Evolutionary conservation across 1,140 invertebrate genomes (phyloP), one percentile per base, ranked within the genome.

Genomic region (Delia radicum): DNA sequence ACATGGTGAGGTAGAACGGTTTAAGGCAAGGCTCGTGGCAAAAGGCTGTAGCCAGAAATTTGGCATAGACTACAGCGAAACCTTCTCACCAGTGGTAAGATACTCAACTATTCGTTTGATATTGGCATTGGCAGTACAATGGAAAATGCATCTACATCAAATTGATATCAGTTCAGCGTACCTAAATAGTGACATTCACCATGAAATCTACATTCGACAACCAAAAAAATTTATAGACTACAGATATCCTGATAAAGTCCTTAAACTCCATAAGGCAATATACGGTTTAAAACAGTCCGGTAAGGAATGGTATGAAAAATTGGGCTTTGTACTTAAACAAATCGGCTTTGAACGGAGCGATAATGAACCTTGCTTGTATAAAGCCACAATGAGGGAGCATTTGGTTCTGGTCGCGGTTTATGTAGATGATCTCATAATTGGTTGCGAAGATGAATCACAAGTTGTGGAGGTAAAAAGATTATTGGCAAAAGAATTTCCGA

Each of bases 251-350:
- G 27, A 77, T 15, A 67, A 79, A 79, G 80, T 85, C 12, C 84
- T 80, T 48, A 77, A 63, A 74, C 74, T 83, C 0, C 81, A 80
- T 4, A 80, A 78, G 67, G 82, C 85, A 18, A 69, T 84, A 15
- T 84, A 85, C 75, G 84, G 82, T 13, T 74, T 85, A 12, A 85
- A 85, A 63, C 84, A n/a, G n/a, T n/a, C n/a, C n/a, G n/a, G n/a
- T n/a, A n/a, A n/a, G n/a, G n/a, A n/a, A n/a, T n/a, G n/a, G n/a
- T n/a, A n/a, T n/a, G n/a, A n/a, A n/a, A n/a, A n/a, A n/a, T n/a
- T n/a, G n/a, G n/a, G n/a, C n/a, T n/a, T n/a, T n/a, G n/a, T n/a
- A n/a, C n/a, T n/a, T n/a, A n/a, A n/a, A n/a, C n/a, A n/a, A n/a
- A n/a, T n/a, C n/a, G n/a, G n/a, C n/a, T n/a, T n/a, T n/a, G n/a